Evolutionary conservation across 2,888 invertebrate species (phyloP), one percentile per base, ranked within the genome.

Genomic region (Cephus pulcher): DNA sequence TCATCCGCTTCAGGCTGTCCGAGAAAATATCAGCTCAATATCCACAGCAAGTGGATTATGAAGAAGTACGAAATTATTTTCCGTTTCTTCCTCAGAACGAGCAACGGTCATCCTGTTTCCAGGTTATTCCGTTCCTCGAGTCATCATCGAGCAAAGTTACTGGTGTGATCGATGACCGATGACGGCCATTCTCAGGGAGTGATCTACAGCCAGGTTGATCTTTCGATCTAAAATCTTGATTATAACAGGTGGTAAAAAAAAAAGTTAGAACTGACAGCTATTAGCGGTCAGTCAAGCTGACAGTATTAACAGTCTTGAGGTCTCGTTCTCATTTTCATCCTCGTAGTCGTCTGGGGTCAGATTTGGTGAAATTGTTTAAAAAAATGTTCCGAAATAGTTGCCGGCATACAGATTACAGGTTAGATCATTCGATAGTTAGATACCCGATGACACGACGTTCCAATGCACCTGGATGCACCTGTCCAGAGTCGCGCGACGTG

Each of bases 401-500:
- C 23, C 23, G 15, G 56, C 9, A 56, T 23, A 56, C 56, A 56
- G 23, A 56, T 56, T 23, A 23, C 2, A 56, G 56, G 23, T 56
- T 56, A 9, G 56, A 56, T 56, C 56, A 56, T 56, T 9, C 9
- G 56, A 56, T 23, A 56, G 23, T 23, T 56, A 23, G 23, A 56
- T 56, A 56, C 9, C 56, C 56, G 23, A 35, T 34, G 35, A 37
- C 34, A 68, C 71, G 11, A 71, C 71, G 56, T 23, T 34, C 4
- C 77, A 75, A 56, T 40, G 78, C 85, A 88, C 81, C 85, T 87
- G 86, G 86, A 86, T 84, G 86, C 89, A 89, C 89, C 89, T 89
- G 89, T 87, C 85, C 79, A 56, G 71, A 74, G 34, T 23, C 79
- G 79, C 81, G 79, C 82, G 86, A 84, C 84, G 82, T 84, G 85